Percentiles rank a stretch among this genome's conserved stretches.
These are phyloP conservation scores for Lepisosteus osseus DNA, from an alignment of 2,113 vertebrate species.

Conservation along the genomic window DNA sequence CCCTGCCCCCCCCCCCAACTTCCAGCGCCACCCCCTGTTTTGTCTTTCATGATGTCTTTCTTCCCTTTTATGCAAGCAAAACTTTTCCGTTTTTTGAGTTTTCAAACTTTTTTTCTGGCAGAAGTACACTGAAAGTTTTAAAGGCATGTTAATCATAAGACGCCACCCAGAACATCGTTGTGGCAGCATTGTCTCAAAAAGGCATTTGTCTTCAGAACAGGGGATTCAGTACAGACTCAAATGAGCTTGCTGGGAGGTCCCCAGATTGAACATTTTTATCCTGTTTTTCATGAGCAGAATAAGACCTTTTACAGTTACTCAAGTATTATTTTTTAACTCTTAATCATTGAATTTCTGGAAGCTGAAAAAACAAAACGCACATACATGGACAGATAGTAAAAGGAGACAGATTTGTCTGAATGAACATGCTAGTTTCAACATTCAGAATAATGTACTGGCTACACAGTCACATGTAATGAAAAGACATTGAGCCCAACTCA, in stretches of 20 bases:
- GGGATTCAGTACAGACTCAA: constrained; percentile 55
- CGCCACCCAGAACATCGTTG: too few species aligned
- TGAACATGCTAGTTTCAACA: constrained; percentile 35
- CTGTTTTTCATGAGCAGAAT: constrained; percentile 44
- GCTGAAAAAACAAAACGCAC: too few species aligned
- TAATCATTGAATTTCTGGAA: too few species aligned
- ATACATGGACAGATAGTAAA: constrained; percentile 18
- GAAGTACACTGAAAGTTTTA: too few species aligned
- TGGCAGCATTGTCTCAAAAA: constrained; percentile 42
- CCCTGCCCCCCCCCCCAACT: not conserved
- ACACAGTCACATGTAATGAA: too few species aligned
- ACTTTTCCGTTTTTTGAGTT: constrained; percentile 60
- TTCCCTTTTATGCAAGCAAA: constrained; percentile 65
- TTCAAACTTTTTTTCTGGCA: constrained; percentile 41
- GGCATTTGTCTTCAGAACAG: constrained; percentile 54
- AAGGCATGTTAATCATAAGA: too few species aligned
- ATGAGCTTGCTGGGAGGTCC: constrained; percentile 58
- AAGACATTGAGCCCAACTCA: too few species aligned
- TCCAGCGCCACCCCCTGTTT: not conserved
- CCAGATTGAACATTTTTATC: not conserved
- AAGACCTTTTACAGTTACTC: constrained; percentile 29
- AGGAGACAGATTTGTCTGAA: constrained; percentile 21
- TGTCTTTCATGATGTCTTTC: constrained; percentile 40
- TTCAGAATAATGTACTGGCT: constrained; percentile 44
- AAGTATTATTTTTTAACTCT: too few species aligned